Evolutionary conservation across 2,888 invertebrate species (phyloP).

Genomic region (Leptopilina syphax): DNA sequence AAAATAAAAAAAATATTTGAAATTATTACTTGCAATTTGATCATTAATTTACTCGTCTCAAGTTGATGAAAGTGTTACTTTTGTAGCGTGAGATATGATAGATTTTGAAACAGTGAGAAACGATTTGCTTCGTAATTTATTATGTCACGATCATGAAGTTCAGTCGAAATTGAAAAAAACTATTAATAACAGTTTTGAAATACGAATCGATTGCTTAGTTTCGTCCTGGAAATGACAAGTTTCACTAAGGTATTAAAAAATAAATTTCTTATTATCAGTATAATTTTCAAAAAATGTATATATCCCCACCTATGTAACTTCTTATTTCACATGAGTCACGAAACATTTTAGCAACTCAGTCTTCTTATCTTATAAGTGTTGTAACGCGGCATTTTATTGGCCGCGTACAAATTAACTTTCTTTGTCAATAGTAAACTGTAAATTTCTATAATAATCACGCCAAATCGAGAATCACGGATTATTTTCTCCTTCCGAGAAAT

Average conservation of each 20-base stretch:
- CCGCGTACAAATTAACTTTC: no score
- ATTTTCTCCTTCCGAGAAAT: no score
- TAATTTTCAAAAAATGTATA: no score
- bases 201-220: neutral
- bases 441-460: no score
- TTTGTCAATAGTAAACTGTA: no score
- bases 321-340: no score
- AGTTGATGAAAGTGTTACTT: conserved; percentile 26
- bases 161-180: neutral
- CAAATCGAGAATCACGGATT: no score
- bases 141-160: conserved; percentile 10
- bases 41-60: conserved; percentile 12
- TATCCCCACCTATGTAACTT: no score
- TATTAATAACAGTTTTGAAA: conserved; percentile 23
- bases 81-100: conserved; percentile 19
- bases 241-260: neutral
- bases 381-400: no score
- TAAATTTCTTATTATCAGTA: neutral
- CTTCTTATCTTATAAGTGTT: no score
- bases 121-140: conserved; percentile 14
- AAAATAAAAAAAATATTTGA: neutral
- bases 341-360: no score
- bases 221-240: neutral
- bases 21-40: neutral
- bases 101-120: conserved; percentile 8